Evolutionary conservation across 2,888 invertebrate genomes (phyloP).

Genomic region (Dysmachus trigonus): DNA sequence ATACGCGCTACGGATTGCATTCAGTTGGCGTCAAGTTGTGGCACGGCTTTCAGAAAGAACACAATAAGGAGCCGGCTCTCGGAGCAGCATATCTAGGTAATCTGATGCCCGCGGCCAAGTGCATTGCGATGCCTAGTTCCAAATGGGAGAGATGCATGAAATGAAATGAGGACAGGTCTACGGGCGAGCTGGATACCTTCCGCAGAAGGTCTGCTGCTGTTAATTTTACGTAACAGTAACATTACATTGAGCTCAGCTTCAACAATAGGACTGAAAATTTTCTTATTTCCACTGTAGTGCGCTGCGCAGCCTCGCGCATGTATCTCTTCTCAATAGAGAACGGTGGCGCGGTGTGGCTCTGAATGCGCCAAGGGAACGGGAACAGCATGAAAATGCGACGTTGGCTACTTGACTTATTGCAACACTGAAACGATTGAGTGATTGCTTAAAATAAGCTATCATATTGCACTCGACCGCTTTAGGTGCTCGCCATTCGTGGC

Average conservation of each 20-base stretch:
- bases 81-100: not conserved
- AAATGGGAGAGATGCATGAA: slow-evolving; percentile 39
- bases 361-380: slow-evolving; percentile 6
- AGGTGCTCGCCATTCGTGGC: not conserved
- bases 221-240: slow-evolving; percentile 38
- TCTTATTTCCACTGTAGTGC: not conserved
- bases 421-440: slow-evolving; percentile 38
- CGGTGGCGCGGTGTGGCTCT: not conserved
- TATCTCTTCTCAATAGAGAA: not conserved
- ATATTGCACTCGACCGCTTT: slow-evolving; percentile 40
- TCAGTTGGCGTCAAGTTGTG: not conserved
- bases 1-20: not conserved
- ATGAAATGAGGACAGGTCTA: slow-evolving; percentile 36
- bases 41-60: not conserved
- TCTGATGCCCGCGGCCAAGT: slow-evolving; percentile 39
- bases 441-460: slow-evolving; percentile 38
- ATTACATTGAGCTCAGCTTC: slow-evolving; percentile 8
- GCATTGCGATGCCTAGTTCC: slow-evolving; percentile 30
- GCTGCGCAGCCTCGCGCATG: slow-evolving; percentile 10
- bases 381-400: slow-evolving; percentile 12
- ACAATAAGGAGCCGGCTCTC: slow-evolving; percentile 7
- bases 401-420: slow-evolving; percentile 38
- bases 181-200: slow-evolving; percentile 16
- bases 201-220: slow-evolving; percentile 26
- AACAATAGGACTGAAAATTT: slow-evolving; percentile 34